Percentiles rank a stretch among this genome's conserved stretches.
These are phyloP conservation scores for silkworm (Bombyx mori) DNA, from an alignment of 1,140 invertebrate species.

Conservation along the genomic window ASM3026992v2 NC_085109.1:6581501-6582000, in stretches of 20 bases:
- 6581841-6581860: no score
- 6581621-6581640: no score
- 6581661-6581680: no score
- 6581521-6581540: conserved; percentile 21
- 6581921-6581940: conserved; percentile 24
- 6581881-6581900: conserved; percentile 20
- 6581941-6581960: conserved; percentile 21
- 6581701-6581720: conserved; percentile 22
- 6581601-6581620: no score
- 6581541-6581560: conserved; percentile 23
- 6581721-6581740: conserved; percentile 20
- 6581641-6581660: no score
- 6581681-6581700: conserved; percentile 8
- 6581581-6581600: no score
- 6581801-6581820: no score
- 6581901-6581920: conserved; percentile 22
- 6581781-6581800: no score
- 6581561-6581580: no score
- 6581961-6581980: conserved; percentile 27
- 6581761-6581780: no score
- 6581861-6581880: not conserved
- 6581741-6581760: conserved; percentile 17
- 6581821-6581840: no score
- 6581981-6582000: conserved; percentile 32
- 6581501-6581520: conserved; percentile 19